Percentiles rank a stretch among this genome's conserved stretches.
These are phyloP conservation scores for Budorcas taxicolor DNA, from an alignment of 2,113 vertebrate genomes.

Conservation along the genomic window DNA sequence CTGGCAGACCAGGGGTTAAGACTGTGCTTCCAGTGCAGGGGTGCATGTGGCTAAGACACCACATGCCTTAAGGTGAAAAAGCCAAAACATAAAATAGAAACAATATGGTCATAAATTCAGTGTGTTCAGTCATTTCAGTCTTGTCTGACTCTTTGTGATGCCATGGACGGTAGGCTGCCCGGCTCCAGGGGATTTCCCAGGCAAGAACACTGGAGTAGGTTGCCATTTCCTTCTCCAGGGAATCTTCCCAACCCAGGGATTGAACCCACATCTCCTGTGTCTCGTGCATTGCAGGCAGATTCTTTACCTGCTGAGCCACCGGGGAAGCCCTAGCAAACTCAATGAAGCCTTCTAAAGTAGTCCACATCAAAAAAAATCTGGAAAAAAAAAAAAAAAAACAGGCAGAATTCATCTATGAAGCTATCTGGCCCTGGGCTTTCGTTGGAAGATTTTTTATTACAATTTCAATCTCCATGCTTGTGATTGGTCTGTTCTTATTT, in stretches of 20 bases:
- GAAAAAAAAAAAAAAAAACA: too few species aligned
- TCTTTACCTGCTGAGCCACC: not conserved
- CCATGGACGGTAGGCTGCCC: not conserved
- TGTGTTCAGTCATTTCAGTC: not conserved
- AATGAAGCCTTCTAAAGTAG: not conserved
- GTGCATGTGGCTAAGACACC: not conserved
- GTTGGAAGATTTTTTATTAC: not conserved
- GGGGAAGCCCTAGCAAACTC: not conserved
- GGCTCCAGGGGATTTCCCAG: not conserved
- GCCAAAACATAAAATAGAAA: not conserved
- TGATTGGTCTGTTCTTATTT: not conserved
- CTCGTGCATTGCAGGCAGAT: not conserved
- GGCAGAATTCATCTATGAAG: not conserved
- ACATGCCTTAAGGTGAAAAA: not conserved
- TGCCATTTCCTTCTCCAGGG: not conserved
- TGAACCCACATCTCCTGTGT: not conserved
- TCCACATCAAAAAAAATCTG: not conserved
- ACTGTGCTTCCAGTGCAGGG: not conserved
- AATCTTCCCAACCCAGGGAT: not conserved
- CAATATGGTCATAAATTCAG: not conserved
- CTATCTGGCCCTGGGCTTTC: not conserved
- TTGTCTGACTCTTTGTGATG: fast-evolving
- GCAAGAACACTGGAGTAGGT: not conserved
- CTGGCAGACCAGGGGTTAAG: not conserved
- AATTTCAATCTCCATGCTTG: not conserved